These are phyloP conservation scores for Lepidonotus clava DNA, from an alignment of 2,888 invertebrate species.

Conservation along the genomic window DNA sequence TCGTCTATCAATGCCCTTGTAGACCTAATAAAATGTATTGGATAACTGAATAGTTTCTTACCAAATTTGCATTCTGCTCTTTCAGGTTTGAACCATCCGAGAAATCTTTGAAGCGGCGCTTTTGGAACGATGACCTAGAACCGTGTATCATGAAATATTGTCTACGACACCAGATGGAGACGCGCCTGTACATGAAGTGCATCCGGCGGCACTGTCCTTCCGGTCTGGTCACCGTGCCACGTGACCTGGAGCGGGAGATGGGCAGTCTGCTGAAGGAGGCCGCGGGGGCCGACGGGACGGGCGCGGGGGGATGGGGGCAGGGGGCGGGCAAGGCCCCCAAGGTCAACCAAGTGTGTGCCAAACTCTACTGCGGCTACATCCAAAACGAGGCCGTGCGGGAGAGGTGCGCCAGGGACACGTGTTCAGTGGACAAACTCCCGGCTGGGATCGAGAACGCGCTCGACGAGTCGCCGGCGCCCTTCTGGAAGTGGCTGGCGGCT, in stretches of 20 bases:
- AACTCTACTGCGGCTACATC: conserved; percentile 33
- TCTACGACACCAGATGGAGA: neutral
- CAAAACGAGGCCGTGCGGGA: neutral
- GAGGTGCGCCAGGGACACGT: neutral
- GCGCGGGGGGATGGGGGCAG: neutral
- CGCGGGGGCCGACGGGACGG: neutral
- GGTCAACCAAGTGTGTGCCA: conserved; percentile 33
- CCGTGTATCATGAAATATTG: conserved; percentile 59
- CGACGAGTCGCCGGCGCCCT: neutral
- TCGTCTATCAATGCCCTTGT: too few species aligned
- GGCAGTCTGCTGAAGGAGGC: neutral
- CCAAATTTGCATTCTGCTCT: neutral
- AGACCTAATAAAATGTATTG: neutral
- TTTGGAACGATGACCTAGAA: conserved; percentile 58
- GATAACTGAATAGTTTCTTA: neutral
- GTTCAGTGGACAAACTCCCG: neutral
- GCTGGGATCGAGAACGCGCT: neutral
- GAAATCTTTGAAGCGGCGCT: conserved; percentile 21
- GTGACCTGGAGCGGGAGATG: conserved; percentile 50
- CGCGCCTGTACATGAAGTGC: conserved; percentile 51
- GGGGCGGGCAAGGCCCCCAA: neutral
- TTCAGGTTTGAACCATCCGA: conserved; percentile 35
- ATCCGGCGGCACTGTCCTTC: conserved; percentile 53
- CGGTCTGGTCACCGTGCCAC: conserved; percentile 53
- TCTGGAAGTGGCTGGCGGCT: conserved; percentile 32